These are phyloP conservation scores for Sepiola atlantica DNA, from an alignment of 2,888 invertebrate species.

Conservation along the genomic window DNA sequence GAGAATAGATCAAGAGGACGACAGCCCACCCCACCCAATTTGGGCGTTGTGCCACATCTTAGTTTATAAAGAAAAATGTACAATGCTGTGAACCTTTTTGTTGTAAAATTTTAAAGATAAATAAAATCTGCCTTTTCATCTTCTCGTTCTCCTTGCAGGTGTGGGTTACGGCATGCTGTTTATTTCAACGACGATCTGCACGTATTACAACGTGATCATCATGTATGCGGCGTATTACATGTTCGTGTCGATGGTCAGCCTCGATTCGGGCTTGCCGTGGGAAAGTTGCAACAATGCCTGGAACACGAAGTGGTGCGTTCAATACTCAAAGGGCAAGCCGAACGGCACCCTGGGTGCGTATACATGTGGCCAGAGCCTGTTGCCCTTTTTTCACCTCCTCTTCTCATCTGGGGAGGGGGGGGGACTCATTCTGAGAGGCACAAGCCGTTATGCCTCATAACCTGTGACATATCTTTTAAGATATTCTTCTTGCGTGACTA, in stretches of 20 bases:
- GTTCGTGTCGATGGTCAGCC: slow-evolving; percentile 68
- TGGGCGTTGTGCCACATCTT: too few species aligned
- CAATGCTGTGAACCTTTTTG: too few species aligned
- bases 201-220: slow-evolving; percentile 77
- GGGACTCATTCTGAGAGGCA: too few species aligned
- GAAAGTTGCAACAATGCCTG: slow-evolving; percentile 74
- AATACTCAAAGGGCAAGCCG: background rate
- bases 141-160: slow-evolving; percentile 53
- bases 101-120: too few species aligned
- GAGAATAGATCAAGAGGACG: too few species aligned
- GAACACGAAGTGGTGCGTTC: slow-evolving; percentile 52
- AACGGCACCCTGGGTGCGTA: background rate
- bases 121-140: background rate
- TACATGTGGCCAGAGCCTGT: too few species aligned
- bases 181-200: slow-evolving; percentile 58
- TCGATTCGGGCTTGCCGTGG: slow-evolving; percentile 75
- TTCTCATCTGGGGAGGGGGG: background rate
- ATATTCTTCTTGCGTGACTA: too few species aligned
- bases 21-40: too few species aligned
- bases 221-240: slow-evolving; percentile 74
- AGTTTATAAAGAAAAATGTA: too few species aligned
- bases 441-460: too few species aligned
- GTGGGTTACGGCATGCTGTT: slow-evolving; percentile 60
- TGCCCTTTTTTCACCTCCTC: background rate
- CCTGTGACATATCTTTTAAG: background rate